phyloP scores from a whole-genome alignment of 2,113 vertebrate species.

The Taurulus bubalis region DNA sequence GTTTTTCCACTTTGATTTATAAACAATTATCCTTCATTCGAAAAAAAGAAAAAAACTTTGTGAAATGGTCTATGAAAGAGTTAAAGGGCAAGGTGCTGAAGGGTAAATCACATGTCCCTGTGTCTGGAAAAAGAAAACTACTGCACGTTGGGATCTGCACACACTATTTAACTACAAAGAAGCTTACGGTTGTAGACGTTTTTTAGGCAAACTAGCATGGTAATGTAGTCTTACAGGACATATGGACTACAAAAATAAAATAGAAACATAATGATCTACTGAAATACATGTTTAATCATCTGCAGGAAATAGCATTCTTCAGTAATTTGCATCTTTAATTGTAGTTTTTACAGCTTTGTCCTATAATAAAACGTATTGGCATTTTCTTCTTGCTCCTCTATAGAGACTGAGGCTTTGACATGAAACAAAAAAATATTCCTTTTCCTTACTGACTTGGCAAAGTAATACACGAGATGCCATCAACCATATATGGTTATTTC shows the following conservation, averaged over 20 bases:
- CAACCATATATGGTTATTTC: slow-evolving; percentile 56
- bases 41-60: background rate
- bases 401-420: background rate
- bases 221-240: background rate
- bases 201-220: background rate
- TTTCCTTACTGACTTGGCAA: background rate
- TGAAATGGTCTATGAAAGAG: background rate
- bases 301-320: background rate
- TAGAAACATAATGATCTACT: background rate
- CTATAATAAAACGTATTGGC: background rate
- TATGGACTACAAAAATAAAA: background rate
- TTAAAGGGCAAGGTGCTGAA: background rate
- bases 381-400: background rate
- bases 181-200: background rate
- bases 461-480: slow-evolving; percentile 14
- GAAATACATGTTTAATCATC: background rate
- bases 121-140: background rate
- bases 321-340: background rate
- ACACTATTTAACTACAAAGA: background rate
- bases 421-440: background rate
- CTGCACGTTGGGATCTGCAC: background rate
- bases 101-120: background rate
- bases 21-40: background rate
- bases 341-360: background rate
- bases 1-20: background rate